Conservation (phyloP, 2,113 vertebrate genomes). For the Chloropsis cyanopogon region DNA sequence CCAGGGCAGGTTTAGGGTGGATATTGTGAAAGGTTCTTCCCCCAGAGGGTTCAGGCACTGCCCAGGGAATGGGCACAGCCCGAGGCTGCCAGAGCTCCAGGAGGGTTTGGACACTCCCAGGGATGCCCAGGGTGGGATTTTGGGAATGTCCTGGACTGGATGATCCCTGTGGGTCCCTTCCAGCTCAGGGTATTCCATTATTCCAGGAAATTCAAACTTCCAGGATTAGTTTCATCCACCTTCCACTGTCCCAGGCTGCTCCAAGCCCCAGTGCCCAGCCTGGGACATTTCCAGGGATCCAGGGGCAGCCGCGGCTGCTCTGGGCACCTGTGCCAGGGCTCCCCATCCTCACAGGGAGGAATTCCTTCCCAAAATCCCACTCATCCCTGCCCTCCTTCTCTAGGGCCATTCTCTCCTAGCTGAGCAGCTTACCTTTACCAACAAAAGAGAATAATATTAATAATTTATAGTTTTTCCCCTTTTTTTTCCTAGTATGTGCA, state of each 20-base stretch:
- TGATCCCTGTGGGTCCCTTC: not conserved
- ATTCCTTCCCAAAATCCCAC: not conserved
- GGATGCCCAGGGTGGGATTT: not conserved
- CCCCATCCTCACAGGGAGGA: not conserved
- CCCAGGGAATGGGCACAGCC: not conserved
- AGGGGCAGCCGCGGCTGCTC: not conserved
- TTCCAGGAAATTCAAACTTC: not conserved
- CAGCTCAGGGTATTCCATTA: not conserved
- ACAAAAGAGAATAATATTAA: not conserved
- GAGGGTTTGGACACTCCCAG: not conserved
- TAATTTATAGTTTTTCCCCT: accelerated
- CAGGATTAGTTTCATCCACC: not conserved
- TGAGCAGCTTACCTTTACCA: not conserved
- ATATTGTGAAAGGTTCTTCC: accelerated
- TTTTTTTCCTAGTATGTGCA: not conserved
- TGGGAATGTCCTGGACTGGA: not conserved
- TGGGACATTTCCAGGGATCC: not conserved
- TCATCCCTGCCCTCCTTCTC: not conserved
- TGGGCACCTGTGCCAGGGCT: not conserved
- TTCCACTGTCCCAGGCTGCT: accelerated
- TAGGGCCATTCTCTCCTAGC: too few relatives aligned
- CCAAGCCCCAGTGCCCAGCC: too few relatives aligned
- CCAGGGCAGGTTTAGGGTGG: accelerated
- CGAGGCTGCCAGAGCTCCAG: not conserved
- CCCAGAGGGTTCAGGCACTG: not conserved